Conservation (phyloP, 2,888 invertebrate species). For the Hirtodrosophila histrioides region DNA sequence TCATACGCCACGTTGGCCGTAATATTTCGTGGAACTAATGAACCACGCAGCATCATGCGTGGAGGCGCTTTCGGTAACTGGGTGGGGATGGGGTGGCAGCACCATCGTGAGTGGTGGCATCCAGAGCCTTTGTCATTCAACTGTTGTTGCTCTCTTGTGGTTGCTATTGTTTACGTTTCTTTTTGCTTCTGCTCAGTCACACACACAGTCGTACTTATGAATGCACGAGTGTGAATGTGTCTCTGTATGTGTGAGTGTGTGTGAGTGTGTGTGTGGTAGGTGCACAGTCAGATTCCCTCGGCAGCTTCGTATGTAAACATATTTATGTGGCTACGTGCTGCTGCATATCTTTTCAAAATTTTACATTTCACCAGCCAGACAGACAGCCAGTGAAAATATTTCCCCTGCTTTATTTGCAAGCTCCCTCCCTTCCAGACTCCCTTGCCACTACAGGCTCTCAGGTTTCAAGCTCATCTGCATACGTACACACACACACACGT, state of each 20-base stretch:
- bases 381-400: constrained; percentile 48
- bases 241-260: constrained; percentile 4
- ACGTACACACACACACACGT: constrained; percentile 13
- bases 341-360: constrained; percentile 67
- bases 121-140: constrained; percentile 29
- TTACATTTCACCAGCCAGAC: constrained; percentile 55
- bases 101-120: neutral
- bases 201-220: constrained; percentile 22
- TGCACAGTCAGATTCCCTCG: constrained; percentile 34
- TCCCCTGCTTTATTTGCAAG: constrained; percentile 39
- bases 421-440: constrained; percentile 2
- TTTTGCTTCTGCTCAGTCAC: constrained; percentile 23
- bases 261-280: constrained; percentile 13
- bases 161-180: constrained; percentile 36
- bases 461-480: constrained; percentile 46
- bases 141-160: constrained; percentile 59
- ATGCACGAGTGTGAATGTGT: constrained; percentile 10
- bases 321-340: constrained; percentile 71
- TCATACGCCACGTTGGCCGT: constrained; percentile 68
- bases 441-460: constrained; percentile 7
- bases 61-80: constrained; percentile 28
- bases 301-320: constrained; percentile 59
- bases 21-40: constrained; percentile 69
- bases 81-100: neutral
- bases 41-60: constrained; percentile 59